Percentiles rank a stretch among this genome's conserved stretches.
Conservation (phyloP, 2,888 invertebrate genomes). For the Odontomyia ornata region DNA sequence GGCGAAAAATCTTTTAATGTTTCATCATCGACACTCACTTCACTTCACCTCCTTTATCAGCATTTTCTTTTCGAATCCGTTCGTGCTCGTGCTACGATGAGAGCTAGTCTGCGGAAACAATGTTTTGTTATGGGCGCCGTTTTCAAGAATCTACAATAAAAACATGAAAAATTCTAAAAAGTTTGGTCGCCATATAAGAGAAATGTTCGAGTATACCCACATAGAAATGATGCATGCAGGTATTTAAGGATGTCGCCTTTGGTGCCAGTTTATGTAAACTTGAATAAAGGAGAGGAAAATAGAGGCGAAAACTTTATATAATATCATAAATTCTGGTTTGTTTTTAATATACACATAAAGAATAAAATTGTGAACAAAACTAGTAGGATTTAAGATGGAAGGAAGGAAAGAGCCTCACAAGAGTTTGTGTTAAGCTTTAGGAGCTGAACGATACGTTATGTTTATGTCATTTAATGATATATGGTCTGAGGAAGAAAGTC, state of each 20-base stretch:
- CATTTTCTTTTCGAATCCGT: background rate
- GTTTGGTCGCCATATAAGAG: conserved; percentile 22
- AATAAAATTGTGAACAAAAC: background rate
- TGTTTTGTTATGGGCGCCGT: background rate
- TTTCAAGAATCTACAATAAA: conserved; percentile 24
- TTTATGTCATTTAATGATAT: too few relatives aligned
- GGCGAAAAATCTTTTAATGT: conserved; percentile 41
- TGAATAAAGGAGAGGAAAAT: background rate
- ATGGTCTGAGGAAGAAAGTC: too few relatives aligned
- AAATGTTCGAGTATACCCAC: background rate
- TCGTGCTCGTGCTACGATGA: background rate
- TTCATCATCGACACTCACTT: conserved; percentile 41
- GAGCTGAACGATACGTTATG: too few relatives aligned
- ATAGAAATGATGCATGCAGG: background rate
- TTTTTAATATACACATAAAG: conserved; percentile 46
- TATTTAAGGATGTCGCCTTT: background rate
- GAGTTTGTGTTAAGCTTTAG: too few relatives aligned
- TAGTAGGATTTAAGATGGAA: too few relatives aligned
- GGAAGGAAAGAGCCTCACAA: too few relatives aligned
- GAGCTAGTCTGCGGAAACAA: background rate
- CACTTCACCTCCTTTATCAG: background rate
- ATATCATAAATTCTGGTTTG: conserved; percentile 44
- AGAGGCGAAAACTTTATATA: conserved; percentile 43
- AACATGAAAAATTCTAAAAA: conserved; percentile 39
- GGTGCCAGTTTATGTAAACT: conserved; percentile 25